Evolutionary conservation across 2,113 vertebrate species (phyloP).

Genomic region (Lophura nycthemera): DNA sequence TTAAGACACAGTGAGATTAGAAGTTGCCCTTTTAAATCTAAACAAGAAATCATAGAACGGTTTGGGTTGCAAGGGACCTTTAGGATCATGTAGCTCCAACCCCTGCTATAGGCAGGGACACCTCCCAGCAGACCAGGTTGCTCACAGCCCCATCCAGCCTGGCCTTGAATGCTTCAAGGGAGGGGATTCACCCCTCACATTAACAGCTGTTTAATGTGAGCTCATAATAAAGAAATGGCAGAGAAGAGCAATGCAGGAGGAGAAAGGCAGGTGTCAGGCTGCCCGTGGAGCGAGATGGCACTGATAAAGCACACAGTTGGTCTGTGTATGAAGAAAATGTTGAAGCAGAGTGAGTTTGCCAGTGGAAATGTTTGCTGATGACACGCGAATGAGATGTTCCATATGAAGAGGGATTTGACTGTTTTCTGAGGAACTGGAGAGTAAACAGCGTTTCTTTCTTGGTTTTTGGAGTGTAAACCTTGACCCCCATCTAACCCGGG

Average conservation of each 20-base stretch:
- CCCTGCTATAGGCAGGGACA: too few relatives aligned
- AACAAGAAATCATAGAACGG: neutral
- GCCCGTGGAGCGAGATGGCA: neutral
- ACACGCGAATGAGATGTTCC: neutral
- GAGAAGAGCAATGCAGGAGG: neutral
- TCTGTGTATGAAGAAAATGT: neutral
- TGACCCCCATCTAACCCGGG: neutral
- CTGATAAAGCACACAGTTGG: neutral
- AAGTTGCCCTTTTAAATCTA: neutral
- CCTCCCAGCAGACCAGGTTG: too few relatives aligned
- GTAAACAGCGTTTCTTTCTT: neutral
- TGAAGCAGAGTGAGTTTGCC: neutral
- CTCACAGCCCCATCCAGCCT: too few relatives aligned
- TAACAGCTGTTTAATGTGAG: neutral
- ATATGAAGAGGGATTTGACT: neutral
- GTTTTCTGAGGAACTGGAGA: neutral
- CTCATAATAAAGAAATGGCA: neutral
- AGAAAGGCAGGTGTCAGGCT: neutral
- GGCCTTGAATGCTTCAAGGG: too few relatives aligned
- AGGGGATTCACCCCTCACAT: too few relatives aligned
- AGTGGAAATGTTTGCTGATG: slow-evolving; percentile 12
- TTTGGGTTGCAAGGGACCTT: too few relatives aligned
- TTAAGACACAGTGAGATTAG: neutral
- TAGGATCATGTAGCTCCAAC: too few relatives aligned
- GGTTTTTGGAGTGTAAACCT: neutral